phyloP scores from a whole-genome alignment of 2,888 invertebrate genomes.

The Melanostoma scalare region DNA sequence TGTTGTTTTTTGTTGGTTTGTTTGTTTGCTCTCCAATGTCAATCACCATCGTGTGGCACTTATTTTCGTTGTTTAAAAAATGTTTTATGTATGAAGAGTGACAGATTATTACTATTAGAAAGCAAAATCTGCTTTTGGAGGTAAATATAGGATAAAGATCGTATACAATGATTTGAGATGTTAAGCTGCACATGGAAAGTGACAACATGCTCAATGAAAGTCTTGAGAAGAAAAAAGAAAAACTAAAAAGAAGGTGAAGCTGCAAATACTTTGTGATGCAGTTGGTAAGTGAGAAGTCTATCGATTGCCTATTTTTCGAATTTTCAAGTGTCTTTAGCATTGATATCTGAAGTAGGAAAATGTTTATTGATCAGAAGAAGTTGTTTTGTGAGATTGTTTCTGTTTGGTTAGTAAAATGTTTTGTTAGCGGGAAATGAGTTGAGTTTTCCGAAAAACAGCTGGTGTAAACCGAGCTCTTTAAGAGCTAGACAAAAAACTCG shows the following conservation, averaged over 20 bases:
- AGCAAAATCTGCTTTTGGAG: conserved; percentile 69
- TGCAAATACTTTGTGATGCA: conserved; percentile 19
- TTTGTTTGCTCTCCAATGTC: conserved; percentile 40
- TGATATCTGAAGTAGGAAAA: not conserved
- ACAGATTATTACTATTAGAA: conserved; percentile 70
- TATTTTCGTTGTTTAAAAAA: conserved; percentile 19
- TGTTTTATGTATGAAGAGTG: conserved; percentile 63
- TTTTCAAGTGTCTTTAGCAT: conserved; percentile 1
- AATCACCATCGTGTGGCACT: conserved; percentile 31
- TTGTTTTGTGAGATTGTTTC: too few relatives aligned
- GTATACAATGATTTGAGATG: conserved; percentile 51
- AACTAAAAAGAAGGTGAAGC: conserved; percentile 20
- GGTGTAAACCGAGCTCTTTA: too few relatives aligned
- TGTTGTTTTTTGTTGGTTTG: conserved; percentile 8
- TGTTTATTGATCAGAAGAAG: too few relatives aligned
- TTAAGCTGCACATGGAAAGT: conserved; percentile 54
- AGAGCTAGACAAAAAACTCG: too few relatives aligned
- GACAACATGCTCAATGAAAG: conserved; percentile 66
- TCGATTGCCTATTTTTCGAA: not conserved
- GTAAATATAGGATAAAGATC: conserved; percentile 62
- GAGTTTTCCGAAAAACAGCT: too few relatives aligned
- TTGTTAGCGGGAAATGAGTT: too few relatives aligned
- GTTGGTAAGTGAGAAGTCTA: conserved; percentile 36
- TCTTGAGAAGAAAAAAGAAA: conserved; percentile 21
- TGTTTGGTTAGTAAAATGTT: too few relatives aligned